Base-by-base conservation (phyloP, 2,113 vertebrate species). In the Isichthys henryi region DNA sequence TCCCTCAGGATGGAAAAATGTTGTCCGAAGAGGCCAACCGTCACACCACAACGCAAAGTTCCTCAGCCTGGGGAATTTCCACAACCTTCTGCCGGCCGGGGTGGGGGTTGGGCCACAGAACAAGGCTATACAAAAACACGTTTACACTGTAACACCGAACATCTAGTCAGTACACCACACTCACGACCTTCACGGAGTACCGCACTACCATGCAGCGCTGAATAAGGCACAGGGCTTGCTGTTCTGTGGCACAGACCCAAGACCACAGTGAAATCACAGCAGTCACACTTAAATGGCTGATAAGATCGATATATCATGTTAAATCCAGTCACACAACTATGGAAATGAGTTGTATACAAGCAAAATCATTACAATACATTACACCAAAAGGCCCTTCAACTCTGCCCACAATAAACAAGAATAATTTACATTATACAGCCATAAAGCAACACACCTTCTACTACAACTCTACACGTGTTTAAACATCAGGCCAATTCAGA, bases 21-120 rank as follows among this genome's bases (percentile, higher is more conserved):
- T 15, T 88, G 58, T 86, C 92, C 66, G 43, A 23, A 89, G 45
- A 9, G 91, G 10, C 17, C 31, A 21, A 11, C 86, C n/a, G 88
- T 94, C 92, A 89, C 94, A 94, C 93, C 94, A 91, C 91, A 92
- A 91, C 88, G 93, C 88, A 31, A 94, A 39, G 89, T 93, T 95
- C 89, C 91, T 92, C 91, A n/a, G 50, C 11, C 27, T 56, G 85
- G 85, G 85, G 50, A 87, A 53, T 87, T 87, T 87, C 85, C 85
- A 87, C 50, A 17, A 15, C 5, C n/a, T 87, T 84, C 82, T 56
- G 27, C 49, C 0, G 3, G 15, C 15, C 21, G 10, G 8, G 11
- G n/a, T 1, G 5, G 43, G 46, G 50, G 50, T 3, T 11, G 13
- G 50, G 3, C 3, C 48, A 31, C 6, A 49, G 7, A 50, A 45